Percentiles rank a stretch among this genome's conserved stretches.
These are phyloP conservation scores for Calonectris borealis DNA, from an alignment of 2,113 vertebrate genomes.

Conservation along the genomic window DNA sequence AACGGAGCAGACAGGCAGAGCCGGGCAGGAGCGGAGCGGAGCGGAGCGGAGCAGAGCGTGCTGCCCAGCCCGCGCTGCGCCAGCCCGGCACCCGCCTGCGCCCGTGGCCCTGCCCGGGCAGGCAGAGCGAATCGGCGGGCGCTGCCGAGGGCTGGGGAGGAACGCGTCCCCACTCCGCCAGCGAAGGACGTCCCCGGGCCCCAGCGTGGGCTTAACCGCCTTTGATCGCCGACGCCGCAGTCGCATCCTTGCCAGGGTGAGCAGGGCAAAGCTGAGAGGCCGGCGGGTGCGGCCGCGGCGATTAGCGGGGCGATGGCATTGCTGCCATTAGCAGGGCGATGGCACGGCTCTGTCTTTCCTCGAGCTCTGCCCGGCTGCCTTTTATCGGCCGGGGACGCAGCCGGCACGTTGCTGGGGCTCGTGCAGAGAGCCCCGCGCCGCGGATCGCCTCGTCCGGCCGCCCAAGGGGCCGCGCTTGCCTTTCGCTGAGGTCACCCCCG, in stretches of 20 bases:
- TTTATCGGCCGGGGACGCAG: neutral
- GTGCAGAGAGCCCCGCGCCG: neutral
- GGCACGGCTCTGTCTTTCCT: neutral
- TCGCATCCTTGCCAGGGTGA: neutral
- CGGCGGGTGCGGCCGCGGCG: neutral
- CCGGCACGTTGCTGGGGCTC: neutral
- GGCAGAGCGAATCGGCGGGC: rapidly evolving
- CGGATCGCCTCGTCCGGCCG: rapidly evolving
- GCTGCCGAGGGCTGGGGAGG: neutral
- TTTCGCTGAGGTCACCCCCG: neutral
- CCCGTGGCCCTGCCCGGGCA: rapidly evolving
- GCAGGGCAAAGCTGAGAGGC: neutral
- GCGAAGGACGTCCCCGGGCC: neutral
- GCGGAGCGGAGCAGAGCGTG: rapidly evolving
- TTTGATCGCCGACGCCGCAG: neutral
- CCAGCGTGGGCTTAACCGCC: rapidly evolving
- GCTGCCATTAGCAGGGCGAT: no score
- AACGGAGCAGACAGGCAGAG: neutral
- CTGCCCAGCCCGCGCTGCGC: neutral
- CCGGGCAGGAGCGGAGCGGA: rapidly evolving
- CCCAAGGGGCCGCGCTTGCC: neutral
- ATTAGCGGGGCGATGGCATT: neutral
- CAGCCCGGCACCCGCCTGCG: neutral
- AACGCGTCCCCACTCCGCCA: rapidly evolving
- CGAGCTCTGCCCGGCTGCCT: neutral